Evolutionary conservation across 53 echinoderm and acorn worm genomes (phyloP).

Genomic region (Actinopyga echinites): DNA sequence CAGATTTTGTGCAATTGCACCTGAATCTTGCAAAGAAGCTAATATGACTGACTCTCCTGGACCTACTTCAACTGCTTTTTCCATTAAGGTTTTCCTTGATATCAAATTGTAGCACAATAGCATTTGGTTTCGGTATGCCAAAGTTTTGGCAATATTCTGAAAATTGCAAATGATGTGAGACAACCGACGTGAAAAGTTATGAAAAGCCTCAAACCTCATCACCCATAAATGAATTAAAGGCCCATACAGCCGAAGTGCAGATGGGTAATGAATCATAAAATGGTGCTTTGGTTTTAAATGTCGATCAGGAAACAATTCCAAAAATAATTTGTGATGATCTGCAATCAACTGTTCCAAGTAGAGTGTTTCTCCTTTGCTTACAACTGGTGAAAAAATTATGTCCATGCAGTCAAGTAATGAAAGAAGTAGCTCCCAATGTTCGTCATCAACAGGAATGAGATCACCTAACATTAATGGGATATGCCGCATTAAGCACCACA

Average conservation of each 20-base stretch:
- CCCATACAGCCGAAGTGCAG: neutral
- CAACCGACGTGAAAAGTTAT: slow-evolving; percentile 28
- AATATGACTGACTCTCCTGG: neutral
- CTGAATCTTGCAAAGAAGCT: neutral
- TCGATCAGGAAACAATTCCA: slow-evolving; percentile 51
- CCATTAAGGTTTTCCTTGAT: neutral
- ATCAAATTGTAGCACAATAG: slow-evolving; percentile 28
- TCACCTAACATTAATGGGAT: slow-evolving; percentile 55
- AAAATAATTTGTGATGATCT: slow-evolving; percentile 59
- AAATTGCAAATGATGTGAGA: slow-evolving; percentile 33
- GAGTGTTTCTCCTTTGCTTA: slow-evolving; percentile 47
- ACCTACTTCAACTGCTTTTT: neutral
- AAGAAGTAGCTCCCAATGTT: slow-evolving; percentile 56
- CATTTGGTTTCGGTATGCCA: slow-evolving; percentile 23
- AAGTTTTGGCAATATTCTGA: slow-evolving; percentile 38
- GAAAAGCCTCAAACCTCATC: slow-evolving; percentile 24
- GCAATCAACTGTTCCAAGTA: slow-evolving; percentile 47
- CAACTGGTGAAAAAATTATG: slow-evolving; percentile 38
- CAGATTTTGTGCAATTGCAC: neutral
- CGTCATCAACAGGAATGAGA: slow-evolving; percentile 45
- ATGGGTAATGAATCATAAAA: slow-evolving; percentile 54
- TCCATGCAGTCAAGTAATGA: slow-evolving; percentile 43
- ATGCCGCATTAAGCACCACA: neutral
- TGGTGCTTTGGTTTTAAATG: slow-evolving; percentile 70
- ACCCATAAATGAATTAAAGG: slow-evolving; percentile 28